phyloP scores from a whole-genome alignment of 2,888 invertebrate species.

The Auanema sp. region DNA sequence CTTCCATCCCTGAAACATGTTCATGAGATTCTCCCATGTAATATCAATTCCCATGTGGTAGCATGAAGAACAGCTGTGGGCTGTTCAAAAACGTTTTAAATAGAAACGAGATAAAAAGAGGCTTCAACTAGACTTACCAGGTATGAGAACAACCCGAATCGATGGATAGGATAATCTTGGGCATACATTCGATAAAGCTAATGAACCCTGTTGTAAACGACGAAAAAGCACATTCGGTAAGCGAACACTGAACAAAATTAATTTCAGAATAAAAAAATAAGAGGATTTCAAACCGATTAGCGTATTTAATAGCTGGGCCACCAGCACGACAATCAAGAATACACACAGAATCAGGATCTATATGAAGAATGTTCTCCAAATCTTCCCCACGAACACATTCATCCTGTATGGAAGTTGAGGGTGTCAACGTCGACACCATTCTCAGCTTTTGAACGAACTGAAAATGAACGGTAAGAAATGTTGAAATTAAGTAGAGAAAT shows the following conservation, averaged over 20 bases:
- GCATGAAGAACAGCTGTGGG: constrained; percentile 1
- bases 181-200: constrained; percentile 34
- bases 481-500: too few relatives aligned
- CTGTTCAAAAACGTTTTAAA: background rate
- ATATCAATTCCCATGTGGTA: background rate
- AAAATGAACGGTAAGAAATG: too few relatives aligned
- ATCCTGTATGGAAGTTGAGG: constrained; percentile 21
- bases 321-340: constrained; percentile 39
- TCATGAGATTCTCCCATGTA: background rate
- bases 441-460: too few relatives aligned
- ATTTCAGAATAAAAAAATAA: background rate
- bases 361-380: constrained; percentile 13
- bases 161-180: constrained; percentile 23
- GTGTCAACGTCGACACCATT: constrained; percentile 20
- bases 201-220: constrained; percentile 48
- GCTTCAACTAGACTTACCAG: constrained; percentile 8
- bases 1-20: too few relatives aligned
- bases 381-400: constrained; percentile 16
- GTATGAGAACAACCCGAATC: constrained; percentile 18
- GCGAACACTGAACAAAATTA: constrained; percentile 69
- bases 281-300: constrained; percentile 27
- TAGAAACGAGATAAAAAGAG: constrained; percentile 3
- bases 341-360: constrained; percentile 19
- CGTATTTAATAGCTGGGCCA: constrained; percentile 33
- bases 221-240: constrained; percentile 74